Percentiles rank a stretch among this genome's conserved stretches.
These are phyloP conservation scores for Nylanderia fulva DNA, from an alignment of 1,140 invertebrate species.

Conservation along the genomic window DNA sequence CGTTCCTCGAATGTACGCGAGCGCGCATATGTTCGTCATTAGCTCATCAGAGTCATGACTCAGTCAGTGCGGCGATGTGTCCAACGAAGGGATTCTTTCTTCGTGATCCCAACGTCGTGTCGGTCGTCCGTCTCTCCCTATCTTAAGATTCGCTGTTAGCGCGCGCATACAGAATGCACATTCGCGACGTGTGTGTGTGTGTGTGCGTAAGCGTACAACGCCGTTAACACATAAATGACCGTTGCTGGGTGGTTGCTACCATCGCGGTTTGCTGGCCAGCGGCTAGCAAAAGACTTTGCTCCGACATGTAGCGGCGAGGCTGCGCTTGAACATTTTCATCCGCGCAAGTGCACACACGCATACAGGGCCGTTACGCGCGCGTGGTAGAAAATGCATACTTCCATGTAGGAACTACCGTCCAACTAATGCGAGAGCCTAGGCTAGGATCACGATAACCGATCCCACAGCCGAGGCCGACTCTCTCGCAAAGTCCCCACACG, in stretches of 20 bases:
- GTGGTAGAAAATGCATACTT: conserved; percentile 62
- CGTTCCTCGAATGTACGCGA: conserved; percentile 37
- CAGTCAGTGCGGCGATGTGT: conserved; percentile 47
- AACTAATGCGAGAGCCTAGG: conserved; percentile 64
- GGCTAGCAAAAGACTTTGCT: conserved; percentile 67
- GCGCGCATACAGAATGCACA: conserved; percentile 55
- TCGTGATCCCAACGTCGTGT: conserved; percentile 53
- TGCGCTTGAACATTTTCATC: conserved; percentile 63
- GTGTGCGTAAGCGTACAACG: conserved; percentile 17
- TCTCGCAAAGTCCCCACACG: conserved; percentile 16
- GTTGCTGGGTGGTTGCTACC: conserved; percentile 70
- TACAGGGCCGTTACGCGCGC: background rate
- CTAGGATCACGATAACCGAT: conserved; percentile 61
- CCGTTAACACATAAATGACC: conserved; percentile 67
- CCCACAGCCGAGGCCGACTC: background rate
- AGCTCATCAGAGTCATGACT: conserved; percentile 70
- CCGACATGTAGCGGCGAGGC: conserved; percentile 48
- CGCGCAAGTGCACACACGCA: conserved; percentile 12
- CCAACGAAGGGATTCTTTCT: conserved; percentile 71
- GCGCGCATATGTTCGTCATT: conserved; percentile 73
- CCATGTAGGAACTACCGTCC: conserved; percentile 62
- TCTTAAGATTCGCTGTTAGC: conserved; percentile 66
- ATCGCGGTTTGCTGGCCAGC: conserved; percentile 68
- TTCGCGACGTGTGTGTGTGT: background rate
- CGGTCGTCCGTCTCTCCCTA: background rate